A percentile compares a stretch with the other conserved stretches of the same genome.
Conservation (phyloP, 2,113 vertebrate genomes). For the Sylvia atricapilla region DNA sequence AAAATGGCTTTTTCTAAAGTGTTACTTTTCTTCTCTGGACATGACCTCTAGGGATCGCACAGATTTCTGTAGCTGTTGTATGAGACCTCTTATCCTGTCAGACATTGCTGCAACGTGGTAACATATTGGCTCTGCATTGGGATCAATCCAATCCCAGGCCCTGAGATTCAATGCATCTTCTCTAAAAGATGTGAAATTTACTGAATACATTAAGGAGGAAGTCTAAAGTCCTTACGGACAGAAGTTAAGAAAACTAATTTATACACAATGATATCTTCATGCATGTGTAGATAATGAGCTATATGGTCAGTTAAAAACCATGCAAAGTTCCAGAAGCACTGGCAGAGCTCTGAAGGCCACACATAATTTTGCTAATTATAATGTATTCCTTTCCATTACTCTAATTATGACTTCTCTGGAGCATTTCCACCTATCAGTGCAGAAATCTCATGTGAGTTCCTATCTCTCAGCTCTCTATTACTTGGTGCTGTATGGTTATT, state of each 20-base stretch:
- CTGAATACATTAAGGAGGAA: conserved; percentile 64
- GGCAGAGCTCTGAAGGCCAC: not conserved
- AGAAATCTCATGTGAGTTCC: not conserved
- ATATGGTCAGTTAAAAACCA: not conserved
- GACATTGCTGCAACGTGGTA: conserved; percentile 47
- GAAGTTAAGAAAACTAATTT: conserved; percentile 56
- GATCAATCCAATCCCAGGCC: conserved; percentile 66
- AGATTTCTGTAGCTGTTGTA: conserved; percentile 16
- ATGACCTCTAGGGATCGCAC: conserved; percentile 55
- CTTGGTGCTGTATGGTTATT: not conserved
- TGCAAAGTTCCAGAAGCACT: not conserved
- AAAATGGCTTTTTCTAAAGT: not conserved
- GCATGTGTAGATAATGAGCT: not conserved
- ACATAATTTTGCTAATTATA: not conserved
- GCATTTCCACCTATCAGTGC: not conserved
- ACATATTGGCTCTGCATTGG: conserved; percentile 46
- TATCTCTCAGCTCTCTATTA: not conserved
- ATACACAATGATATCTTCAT: not conserved
- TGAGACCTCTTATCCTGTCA: conserved; percentile 46
- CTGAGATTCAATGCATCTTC: conserved; percentile 55
- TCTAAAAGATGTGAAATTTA: conserved; percentile 62
- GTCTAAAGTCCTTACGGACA: conserved; percentile 1
- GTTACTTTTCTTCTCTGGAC: conserved; percentile 20
- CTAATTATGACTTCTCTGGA: conserved; percentile 9
- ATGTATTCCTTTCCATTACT: not conserved